Evolutionary conservation across 2,888 invertebrate species (phyloP), one percentile per base, ranked within the genome.

Genomic region (Drosophila pegasa): DNA sequence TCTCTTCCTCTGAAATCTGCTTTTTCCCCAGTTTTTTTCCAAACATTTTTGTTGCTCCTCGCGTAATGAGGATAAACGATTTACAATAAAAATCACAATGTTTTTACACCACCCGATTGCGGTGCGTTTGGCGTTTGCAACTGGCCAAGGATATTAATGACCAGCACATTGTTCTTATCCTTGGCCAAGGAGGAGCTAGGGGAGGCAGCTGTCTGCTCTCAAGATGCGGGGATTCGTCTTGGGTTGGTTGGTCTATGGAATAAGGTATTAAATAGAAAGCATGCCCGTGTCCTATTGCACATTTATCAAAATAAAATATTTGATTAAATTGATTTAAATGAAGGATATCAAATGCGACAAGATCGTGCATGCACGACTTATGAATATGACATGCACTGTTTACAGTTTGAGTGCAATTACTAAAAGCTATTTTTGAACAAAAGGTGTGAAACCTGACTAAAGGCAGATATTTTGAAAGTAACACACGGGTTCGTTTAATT

Each of bases 31-130:
- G 80, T 74, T 76, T 66, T 63, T 18, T 69, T 71, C 59, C 47
- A 54, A 37, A 55, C 69, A 62, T 74, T 83, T 45, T 76, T 75
- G 74, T 73, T 76, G 77, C 74, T 70, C 73, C 40, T 45, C 75
- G 80, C 86, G 71, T 85, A 87, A 87, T 85, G 85, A 87, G 79
- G 81, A 87, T 87, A 84, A 87, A 81, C 82, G 87, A 75, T 82
- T 82, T 73, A 74, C 74, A 84, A 84, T 87, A 64, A 78, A 72
- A 78, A 78, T 64, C 68, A 64, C 67, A 81, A 84, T 84, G 70
- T 73, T 65, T 63, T 67, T 77, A 68, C 78, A 80, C 78, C 80
- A 79, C 71, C 66, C 66, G 52, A 66, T 59, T 60, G 70, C 59
- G 61, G 58, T 58, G 12, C 25, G n/a, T n/a, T 37, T 45, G 35